Conservation (phyloP, 2,113 vertebrate genomes). For the Pseudonaja textilis region DNA sequence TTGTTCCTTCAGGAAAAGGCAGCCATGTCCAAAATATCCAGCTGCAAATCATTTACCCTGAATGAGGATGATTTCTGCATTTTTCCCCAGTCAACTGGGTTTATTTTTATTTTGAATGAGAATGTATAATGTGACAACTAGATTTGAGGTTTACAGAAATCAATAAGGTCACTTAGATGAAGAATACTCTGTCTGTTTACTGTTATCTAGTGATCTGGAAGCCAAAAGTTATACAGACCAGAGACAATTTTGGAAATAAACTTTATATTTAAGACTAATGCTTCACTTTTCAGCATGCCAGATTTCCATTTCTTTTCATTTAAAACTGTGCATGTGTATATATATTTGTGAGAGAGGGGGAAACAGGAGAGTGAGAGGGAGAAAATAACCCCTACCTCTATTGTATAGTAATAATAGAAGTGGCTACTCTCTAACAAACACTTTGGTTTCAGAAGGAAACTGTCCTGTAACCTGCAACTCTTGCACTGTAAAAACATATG, state of each 20-base stretch:
- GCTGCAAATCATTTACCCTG: not conserved
- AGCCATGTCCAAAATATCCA: not conserved
- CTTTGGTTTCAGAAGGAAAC: too few relatives aligned
- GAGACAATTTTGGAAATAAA: not conserved
- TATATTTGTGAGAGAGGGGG: not conserved
- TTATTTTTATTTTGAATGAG: not conserved
- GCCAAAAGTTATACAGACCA: not conserved
- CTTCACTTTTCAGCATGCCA: not conserved
- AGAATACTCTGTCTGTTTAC: not conserved
- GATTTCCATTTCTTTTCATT: not conserved
- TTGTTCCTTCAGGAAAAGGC: not conserved
- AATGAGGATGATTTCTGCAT: not conserved
- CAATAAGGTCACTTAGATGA: not conserved
- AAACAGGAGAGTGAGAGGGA: not conserved
- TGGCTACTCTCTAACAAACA: too few relatives aligned
- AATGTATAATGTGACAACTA: not conserved
- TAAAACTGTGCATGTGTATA: not conserved
- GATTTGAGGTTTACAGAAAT: not conserved
- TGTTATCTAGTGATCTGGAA: not conserved
- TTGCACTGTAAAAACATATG: too few relatives aligned
- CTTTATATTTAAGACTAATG: not conserved
- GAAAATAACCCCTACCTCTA: not conserved
- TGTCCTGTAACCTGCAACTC: too few relatives aligned
- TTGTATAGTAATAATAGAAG: too few relatives aligned
- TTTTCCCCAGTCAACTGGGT: not conserved